A percentile compares a stretch with the other conserved stretches of the same genome.
These are phyloP conservation scores for Leptinotarsa lineolata DNA, from an alignment of 1,140 invertebrate species.

Conservation along the genomic window DNA sequence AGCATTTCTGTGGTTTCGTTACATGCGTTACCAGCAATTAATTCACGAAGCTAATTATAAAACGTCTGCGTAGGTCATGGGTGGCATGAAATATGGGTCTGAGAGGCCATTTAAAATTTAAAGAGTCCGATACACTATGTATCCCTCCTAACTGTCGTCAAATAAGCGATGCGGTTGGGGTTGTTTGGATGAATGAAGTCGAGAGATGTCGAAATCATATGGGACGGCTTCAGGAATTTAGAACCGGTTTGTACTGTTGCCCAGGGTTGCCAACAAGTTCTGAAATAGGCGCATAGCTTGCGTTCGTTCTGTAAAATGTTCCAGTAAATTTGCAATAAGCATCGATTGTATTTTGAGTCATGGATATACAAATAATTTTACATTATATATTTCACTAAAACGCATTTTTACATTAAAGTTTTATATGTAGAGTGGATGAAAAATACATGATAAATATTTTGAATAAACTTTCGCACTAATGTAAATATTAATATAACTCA, in stretches of 20 bases:
- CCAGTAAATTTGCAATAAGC: too few relatives aligned
- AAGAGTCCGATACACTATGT: background rate
- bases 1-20: background rate
- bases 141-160: background rate
- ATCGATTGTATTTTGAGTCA: too few relatives aligned
- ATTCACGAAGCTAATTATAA: background rate
- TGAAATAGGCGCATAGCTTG: too few relatives aligned
- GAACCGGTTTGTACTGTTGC: slow-evolving; percentile 5
- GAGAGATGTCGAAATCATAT: slow-evolving; percentile 6
- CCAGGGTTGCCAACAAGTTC: too few relatives aligned
- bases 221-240: background rate
- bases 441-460: too few relatives aligned
- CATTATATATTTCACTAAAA: too few relatives aligned
- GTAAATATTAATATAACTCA: too few relatives aligned
- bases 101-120: slow-evolving; percentile 4
- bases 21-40: background rate
- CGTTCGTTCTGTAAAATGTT: too few relatives aligned
- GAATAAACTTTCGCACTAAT: too few relatives aligned
- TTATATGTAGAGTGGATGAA: too few relatives aligned
- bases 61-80: slow-evolving; percentile 5
- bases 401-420: too few relatives aligned
- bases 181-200: slow-evolving; percentile 6
- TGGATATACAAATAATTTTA: too few relatives aligned
- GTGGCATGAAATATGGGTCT: slow-evolving; percentile 5
- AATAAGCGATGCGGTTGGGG: background rate